Percentiles rank a stretch among this genome's conserved stretches.
Evolutionary conservation across 2,888 invertebrate species (phyloP).

Genomic region (Lasiommata megera): DNA sequence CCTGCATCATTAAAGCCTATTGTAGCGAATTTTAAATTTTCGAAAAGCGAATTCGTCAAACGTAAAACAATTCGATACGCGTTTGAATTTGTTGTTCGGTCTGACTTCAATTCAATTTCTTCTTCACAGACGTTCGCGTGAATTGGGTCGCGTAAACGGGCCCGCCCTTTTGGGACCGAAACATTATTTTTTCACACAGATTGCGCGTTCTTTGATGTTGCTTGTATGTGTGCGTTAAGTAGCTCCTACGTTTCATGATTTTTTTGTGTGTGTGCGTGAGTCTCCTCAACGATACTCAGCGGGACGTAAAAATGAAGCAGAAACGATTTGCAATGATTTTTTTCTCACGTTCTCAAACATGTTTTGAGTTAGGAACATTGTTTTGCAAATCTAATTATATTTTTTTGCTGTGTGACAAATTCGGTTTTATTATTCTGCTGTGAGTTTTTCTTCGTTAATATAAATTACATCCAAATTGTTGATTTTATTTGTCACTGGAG

Average conservation of each 20-base stretch:
- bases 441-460: not conserved
- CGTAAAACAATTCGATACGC: conserved; percentile 82
- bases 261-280: conserved; percentile 60
- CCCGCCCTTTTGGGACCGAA: conserved; percentile 80
- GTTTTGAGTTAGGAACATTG: conserved; percentile 1
- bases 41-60: conserved; percentile 78
- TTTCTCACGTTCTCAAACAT: conserved; percentile 37
- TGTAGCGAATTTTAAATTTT: conserved; percentile 75
- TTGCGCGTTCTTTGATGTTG: conserved; percentile 77
- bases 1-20: conserved; percentile 79
- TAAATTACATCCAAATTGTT: not conserved
- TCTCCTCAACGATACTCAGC: conserved; percentile 66
- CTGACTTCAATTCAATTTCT: conserved; percentile 79
- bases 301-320: conserved; percentile 70
- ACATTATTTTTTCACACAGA: conserved; percentile 80
- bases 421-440: not conserved
- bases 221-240: conserved; percentile 77
- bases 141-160: conserved; percentile 81
- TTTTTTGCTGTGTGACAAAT: conserved; percentile 2
- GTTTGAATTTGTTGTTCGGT: conserved; percentile 77
- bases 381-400: conserved; percentile 5
- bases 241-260: conserved; percentile 73
- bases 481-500: not conserved
- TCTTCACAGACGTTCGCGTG: conserved; percentile 75
- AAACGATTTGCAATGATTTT: conserved; percentile 59